phyloP scores from a whole-genome alignment of 2,797 vertebrate genomes.

The Centroberyx gerrardi region DNA sequence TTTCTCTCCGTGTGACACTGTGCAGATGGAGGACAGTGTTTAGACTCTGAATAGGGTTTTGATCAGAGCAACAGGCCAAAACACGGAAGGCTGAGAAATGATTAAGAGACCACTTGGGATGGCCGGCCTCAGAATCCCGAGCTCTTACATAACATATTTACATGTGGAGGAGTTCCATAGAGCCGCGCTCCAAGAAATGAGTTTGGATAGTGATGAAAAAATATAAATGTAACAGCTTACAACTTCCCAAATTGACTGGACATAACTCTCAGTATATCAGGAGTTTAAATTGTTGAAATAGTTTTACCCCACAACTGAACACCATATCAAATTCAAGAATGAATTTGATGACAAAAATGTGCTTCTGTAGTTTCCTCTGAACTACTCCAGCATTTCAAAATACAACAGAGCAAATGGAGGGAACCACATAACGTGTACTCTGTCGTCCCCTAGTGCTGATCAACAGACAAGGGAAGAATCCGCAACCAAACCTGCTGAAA shows the following conservation, averaged over 20 bases:
- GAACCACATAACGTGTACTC: conserved; percentile 16
- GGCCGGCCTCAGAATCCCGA: neutral
- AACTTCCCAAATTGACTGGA: neutral
- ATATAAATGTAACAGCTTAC: neutral
- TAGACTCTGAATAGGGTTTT: neutral
- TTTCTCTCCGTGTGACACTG: conserved; percentile 16
- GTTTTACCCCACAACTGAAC: neutral
- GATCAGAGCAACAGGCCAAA: neutral
- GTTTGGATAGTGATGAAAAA: neutral
- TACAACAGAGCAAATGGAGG: neutral
- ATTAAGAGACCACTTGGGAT: neutral
- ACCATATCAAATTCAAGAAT: neutral
- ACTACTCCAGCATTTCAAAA: neutral
- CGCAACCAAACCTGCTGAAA: neutral
- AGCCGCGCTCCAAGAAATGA: neutral
- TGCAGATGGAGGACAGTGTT: conserved; percentile 28
- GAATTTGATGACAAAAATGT: neutral
- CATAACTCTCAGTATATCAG: neutral
- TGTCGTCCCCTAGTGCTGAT: conserved; percentile 49
- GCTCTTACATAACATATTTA: neutral
- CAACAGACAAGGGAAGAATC: neutral
- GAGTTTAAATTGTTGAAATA: neutral
- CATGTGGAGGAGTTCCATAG: neutral
- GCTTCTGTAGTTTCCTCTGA: neutral
- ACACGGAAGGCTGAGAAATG: neutral